Conservation (phyloP, 1,140 invertebrate species). For the Doryteuthis pealeii region DNA sequence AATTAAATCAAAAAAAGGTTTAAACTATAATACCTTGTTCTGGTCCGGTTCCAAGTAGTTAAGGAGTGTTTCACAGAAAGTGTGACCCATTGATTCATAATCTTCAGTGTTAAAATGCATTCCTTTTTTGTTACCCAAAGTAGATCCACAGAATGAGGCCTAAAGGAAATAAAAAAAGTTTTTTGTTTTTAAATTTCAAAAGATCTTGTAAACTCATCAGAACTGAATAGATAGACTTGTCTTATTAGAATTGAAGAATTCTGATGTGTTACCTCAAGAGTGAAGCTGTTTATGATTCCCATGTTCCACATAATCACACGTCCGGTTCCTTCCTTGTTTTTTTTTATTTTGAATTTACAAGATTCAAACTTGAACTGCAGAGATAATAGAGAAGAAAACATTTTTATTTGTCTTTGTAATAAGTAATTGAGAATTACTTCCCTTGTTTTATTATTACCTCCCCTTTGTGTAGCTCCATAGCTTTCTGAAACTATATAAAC, state of each 20-base stretch:
- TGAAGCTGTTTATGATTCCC: constrained; percentile 91
- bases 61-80: not conserved
- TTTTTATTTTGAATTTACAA: constrained; percentile 90
- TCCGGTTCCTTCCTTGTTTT: constrained; percentile 89
- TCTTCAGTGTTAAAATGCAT: not conserved
- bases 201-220: no score
- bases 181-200: no score
- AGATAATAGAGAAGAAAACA: constrained; percentile 21
- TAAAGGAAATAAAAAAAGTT: not conserved
- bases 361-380: constrained; percentile 84
- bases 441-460: no score
- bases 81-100: not conserved
- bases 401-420: no score
- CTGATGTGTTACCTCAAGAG: constrained; percentile 81
- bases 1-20: no score
- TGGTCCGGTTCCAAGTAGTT: not conserved
- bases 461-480: no score
- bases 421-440: no score
- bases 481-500: no score
- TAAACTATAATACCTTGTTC: no score
- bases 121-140: not conserved
- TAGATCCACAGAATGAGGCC: not conserved
- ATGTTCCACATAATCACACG: constrained; percentile 91
- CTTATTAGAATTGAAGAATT: no score
- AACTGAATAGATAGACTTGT: no score